These are phyloP conservation scores for Thaleichthys pacificus DNA, from an alignment of 2,797 vertebrate species.

Conservation along the genomic window DNA sequence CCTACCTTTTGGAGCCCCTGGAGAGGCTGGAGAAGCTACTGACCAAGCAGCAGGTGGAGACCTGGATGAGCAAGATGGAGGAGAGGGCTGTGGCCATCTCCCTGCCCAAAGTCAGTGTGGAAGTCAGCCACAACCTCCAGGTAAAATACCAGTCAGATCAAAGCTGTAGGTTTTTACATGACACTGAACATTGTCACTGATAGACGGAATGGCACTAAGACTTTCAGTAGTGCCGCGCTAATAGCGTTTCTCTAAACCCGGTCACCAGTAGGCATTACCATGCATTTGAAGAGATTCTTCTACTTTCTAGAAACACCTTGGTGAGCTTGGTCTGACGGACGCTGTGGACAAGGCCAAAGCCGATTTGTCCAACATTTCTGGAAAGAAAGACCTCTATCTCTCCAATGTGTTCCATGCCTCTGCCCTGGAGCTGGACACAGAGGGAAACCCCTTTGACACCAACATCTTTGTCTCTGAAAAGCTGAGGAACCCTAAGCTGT, in stretches of 20 bases:
- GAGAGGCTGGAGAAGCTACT: constrained; percentile 91
- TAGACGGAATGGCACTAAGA: neutral
- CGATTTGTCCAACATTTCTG: constrained; percentile 94
- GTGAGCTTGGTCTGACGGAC: constrained; percentile 89
- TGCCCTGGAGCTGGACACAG: constrained; percentile 85
- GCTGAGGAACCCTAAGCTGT: constrained; percentile 88
- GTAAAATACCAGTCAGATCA: constrained; percentile 45
- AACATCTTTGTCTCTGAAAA: constrained; percentile 86
- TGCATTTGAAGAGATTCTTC: constrained; percentile 2
- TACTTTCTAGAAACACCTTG: constrained; percentile 86
- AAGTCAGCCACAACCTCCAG: constrained; percentile 82
- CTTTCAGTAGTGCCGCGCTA: neutral
- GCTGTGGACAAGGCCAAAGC: constrained; percentile 95
- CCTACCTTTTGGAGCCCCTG: constrained; percentile 88
- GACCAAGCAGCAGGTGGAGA: constrained; percentile 87
- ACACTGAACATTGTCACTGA: neutral
- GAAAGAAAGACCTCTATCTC: constrained; percentile 97
- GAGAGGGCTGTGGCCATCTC: constrained; percentile 89
- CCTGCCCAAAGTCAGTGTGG: constrained; percentile 82
- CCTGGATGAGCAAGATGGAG: constrained; percentile 87
- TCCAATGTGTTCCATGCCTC: constrained; percentile 89
- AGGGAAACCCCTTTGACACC: constrained; percentile 86
- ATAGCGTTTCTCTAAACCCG: neutral
- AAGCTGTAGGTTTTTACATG: neutral
- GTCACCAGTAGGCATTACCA: neutral